Conservation (phyloP, 2,888 invertebrate species). For the Carterocephalus palaemon region DNA sequence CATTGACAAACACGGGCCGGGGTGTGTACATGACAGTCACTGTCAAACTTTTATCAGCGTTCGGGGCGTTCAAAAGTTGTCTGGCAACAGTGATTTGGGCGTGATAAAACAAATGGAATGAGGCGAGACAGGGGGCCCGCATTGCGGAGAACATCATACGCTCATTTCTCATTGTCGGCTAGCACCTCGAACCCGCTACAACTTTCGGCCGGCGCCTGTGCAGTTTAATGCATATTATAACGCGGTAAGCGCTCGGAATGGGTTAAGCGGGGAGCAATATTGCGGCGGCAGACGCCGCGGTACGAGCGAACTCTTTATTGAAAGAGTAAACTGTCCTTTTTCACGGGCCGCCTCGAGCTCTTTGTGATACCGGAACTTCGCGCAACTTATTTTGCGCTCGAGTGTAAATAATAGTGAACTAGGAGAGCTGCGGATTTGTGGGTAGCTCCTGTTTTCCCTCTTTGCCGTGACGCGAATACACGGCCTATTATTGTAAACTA, state of each 20-base stretch:
- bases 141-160: constrained; percentile 72
- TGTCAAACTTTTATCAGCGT: constrained; percentile 73
- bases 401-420: constrained; percentile 66
- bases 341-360: constrained; percentile 64
- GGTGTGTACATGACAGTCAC: constrained; percentile 65
- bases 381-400: constrained; percentile 65
- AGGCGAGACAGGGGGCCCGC: constrained; percentile 57
- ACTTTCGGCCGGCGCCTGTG: constrained; percentile 57
- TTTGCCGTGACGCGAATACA: constrained; percentile 51
- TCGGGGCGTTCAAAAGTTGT: constrained; percentile 54
- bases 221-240: constrained; percentile 78
- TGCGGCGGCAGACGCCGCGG: constrained; percentile 51
- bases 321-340: constrained; percentile 76
- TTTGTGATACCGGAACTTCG: constrained; percentile 63
- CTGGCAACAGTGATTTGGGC: constrained; percentile 72
- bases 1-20: constrained; percentile 65
- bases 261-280: constrained; percentile 67
- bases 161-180: constrained; percentile 75
- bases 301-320: constrained; percentile 66
- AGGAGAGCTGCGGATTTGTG: constrained; percentile 57
- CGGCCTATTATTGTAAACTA: constrained; percentile 44
- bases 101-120: constrained; percentile 73
- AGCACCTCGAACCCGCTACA: constrained; percentile 45
- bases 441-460: constrained; percentile 47
- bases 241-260: constrained; percentile 69